These are phyloP conservation scores for Pogonus chalceus DNA, from an alignment of 1,140 invertebrate genomes.

Conservation along the genomic window DNA sequence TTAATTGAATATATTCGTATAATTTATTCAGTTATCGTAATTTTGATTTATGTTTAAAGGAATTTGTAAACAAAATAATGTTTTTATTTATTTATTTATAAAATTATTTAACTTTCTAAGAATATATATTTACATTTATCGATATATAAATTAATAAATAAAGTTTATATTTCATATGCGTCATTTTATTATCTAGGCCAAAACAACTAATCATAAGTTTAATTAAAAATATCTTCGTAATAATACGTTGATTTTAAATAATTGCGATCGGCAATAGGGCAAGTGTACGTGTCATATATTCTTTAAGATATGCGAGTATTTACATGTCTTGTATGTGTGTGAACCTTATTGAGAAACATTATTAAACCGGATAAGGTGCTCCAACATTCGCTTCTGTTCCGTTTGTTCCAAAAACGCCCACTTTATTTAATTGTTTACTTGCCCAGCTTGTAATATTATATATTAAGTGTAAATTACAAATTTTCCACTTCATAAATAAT, in stretches of 20 bases:
- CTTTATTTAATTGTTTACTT: too few relatives aligned
- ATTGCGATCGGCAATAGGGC: not conserved
- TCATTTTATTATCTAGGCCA: not conserved
- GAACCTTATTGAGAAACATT: not conserved
- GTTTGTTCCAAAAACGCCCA: not conserved
- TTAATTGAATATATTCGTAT: too few relatives aligned
- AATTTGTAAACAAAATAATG: not conserved
- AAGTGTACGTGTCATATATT: not conserved
- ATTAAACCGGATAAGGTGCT: not conserved
- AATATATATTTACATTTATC: not conserved
- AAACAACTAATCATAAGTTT: not conserved
- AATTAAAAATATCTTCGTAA: not conserved
- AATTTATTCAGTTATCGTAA: not conserved
- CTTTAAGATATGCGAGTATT: not conserved
- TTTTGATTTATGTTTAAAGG: not conserved
- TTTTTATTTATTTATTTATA: not conserved
- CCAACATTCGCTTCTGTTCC: not conserved
- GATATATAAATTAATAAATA: not conserved
- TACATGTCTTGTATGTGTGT: not conserved
- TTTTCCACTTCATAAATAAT: not conserved
- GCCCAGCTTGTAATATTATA: not conserved
- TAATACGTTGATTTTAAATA: not conserved
- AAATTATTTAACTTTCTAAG: not conserved
- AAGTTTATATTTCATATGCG: not conserved
- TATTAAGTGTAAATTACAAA: not conserved